Evolutionary conservation across 2,888 invertebrate genomes (phyloP).

Genomic region (Malacosoma neustria): DNA sequence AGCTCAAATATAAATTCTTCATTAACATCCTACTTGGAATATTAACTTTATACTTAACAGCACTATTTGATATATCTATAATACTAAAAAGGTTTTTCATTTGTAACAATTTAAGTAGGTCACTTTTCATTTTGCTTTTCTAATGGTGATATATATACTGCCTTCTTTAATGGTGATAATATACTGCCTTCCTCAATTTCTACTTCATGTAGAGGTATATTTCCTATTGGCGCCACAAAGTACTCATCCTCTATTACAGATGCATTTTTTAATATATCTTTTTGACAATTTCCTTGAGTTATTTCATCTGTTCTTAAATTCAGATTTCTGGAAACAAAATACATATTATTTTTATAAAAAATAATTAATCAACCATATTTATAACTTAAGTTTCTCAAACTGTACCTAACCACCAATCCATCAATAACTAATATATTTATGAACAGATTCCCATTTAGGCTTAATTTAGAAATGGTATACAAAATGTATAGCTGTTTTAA

Average conservation of each 20-base stretch:
- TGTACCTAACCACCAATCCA: no score
- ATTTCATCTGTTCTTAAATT: conserved; percentile 80
- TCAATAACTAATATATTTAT: no score
- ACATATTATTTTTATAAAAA: no score
- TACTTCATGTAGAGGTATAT: conserved; percentile 80
- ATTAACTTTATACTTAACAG: conserved; percentile 27
- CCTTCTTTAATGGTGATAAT: conserved; percentile 24
- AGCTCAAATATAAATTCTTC: conserved; percentile 45
- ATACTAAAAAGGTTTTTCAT: conserved; percentile 42
- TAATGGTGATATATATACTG: conserved; percentile 11
- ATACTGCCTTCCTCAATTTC: conserved; percentile 22
- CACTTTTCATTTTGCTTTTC: conserved; percentile 52
- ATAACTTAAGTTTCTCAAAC: no score
- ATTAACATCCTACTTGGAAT: conserved; percentile 41
- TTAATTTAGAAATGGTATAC: no score
- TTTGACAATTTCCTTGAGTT: conserved; percentile 79
- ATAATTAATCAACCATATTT: no score
- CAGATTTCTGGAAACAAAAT: conserved; percentile 71
- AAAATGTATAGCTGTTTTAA: no score
- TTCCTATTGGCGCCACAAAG: conserved; percentile 92
- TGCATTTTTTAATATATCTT: conserved; percentile 84
- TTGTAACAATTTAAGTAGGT: conserved; percentile 34
- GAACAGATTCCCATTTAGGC: no score
- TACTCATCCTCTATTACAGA: conserved; percentile 87
- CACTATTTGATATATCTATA: conserved; percentile 17